Conservation (phyloP, 2,113 vertebrate genomes). For the Callospermophilus lateralis region DNA sequence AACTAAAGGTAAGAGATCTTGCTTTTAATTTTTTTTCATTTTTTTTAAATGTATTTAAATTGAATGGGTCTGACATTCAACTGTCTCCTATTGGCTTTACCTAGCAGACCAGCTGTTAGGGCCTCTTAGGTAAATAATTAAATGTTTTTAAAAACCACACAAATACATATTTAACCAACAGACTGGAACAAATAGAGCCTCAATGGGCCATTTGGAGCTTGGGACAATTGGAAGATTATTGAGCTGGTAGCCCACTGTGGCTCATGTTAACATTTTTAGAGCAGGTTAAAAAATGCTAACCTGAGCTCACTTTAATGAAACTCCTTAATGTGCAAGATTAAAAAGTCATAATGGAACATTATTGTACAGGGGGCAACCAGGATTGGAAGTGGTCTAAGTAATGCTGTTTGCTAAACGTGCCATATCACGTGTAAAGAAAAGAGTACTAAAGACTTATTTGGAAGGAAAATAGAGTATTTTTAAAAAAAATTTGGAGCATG, state of each 20-base stretch:
- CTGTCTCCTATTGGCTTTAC: conserved; percentile 82
- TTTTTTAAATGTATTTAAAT: conserved; percentile 82
- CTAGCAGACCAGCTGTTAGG: conserved; percentile 83
- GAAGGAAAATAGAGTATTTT: conserved; percentile 41
- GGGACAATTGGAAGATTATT: conserved; percentile 83
- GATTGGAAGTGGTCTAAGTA: conserved; percentile 66
- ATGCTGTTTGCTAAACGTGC: conserved; percentile 67
- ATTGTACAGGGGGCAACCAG: conserved; percentile 64
- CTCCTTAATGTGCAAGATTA: conserved; percentile 76
- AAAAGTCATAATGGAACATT: conserved; percentile 78
- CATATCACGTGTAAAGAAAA: conserved; percentile 32
- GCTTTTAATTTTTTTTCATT: conserved; percentile 78
- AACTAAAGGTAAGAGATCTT: conserved; percentile 79
- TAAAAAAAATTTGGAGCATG: not conserved
- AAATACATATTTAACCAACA: conserved; percentile 85
- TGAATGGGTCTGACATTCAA: conserved; percentile 79
- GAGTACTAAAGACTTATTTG: conserved; percentile 12
- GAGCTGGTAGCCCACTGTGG: conserved; percentile 70
- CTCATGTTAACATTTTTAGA: conserved; percentile 73
- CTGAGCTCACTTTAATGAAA: conserved; percentile 77
- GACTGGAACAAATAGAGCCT: conserved; percentile 82
- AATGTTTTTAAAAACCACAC: conserved; percentile 80
- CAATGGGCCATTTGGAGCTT: conserved; percentile 75
- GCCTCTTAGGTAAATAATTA: conserved; percentile 86
- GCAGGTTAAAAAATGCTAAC: conserved; percentile 78